Evolutionary conservation across 64 coral and sea anemone genomes (phyloP).

Genomic region (Stichodactyla mertensii): DNA sequence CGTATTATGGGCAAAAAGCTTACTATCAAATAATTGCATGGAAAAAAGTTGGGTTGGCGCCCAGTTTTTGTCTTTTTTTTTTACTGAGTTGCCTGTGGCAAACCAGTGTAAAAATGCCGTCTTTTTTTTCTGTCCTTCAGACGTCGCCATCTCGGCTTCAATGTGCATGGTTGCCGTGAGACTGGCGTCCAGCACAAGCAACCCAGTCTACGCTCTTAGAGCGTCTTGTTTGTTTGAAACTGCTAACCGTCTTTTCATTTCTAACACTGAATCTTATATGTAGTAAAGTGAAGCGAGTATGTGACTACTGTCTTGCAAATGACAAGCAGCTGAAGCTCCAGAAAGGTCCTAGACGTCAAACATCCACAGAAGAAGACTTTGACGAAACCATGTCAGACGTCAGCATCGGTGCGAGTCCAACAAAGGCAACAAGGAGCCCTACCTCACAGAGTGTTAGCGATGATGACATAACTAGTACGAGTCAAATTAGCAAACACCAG

Average conservation of each 20-base stretch:
- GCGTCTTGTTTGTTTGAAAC: no score
- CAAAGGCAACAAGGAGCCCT: not conserved
- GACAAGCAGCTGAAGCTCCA: constrained; percentile 30
- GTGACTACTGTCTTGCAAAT: constrained; percentile 12
- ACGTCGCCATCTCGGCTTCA: no score
- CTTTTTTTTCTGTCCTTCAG: no score
- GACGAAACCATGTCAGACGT: constrained; percentile 42
- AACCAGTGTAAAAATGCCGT: no score
- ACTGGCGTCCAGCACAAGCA: no score
- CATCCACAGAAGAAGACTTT: constrained; percentile 6
- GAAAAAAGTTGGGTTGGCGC: no score
- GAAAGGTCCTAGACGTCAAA: not conserved
- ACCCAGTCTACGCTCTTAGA: no score
- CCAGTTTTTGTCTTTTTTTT: no score
- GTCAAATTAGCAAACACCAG: not conserved
- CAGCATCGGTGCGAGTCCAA: constrained; percentile 21
- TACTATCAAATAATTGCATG: no score
- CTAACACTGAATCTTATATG: not conserved
- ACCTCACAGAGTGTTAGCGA: not conserved
- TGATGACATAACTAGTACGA: not conserved
- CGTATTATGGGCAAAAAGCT: no score
- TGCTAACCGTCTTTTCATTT: not conserved
- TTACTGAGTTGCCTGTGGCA: no score
- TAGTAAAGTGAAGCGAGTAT: constrained; percentile 56
- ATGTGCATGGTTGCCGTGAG: no score